These are phyloP conservation scores for Allolobophora icterica DNA, from an alignment of 2,888 invertebrate genomes.

Conservation along the genomic window DNA sequence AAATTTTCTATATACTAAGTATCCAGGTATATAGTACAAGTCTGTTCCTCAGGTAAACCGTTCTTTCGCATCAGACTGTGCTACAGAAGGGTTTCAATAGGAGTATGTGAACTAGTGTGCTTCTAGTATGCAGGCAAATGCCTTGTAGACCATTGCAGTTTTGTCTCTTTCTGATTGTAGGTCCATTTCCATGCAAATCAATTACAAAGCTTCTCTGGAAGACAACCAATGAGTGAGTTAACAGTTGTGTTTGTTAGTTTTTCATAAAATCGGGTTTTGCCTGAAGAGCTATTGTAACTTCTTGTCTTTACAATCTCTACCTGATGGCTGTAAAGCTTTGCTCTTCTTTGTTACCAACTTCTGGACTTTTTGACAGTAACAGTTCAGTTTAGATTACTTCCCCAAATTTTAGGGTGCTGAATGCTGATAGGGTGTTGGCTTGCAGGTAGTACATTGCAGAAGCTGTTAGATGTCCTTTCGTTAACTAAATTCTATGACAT, in stretches of 20 bases:
- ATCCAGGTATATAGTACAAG: not conserved
- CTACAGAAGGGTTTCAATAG: not conserved
- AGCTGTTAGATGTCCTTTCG: no score
- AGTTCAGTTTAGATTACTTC: not conserved
- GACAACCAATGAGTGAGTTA: conserved; percentile 59
- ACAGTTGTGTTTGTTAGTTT: not conserved
- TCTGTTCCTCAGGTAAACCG: not conserved
- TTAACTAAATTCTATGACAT: not conserved
- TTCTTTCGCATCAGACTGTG: not conserved
- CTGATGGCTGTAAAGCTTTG: not conserved
- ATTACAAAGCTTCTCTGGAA: conserved; percentile 71
- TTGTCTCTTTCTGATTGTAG: conserved; percentile 50
- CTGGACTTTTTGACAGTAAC: not conserved
- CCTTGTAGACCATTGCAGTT: no score
- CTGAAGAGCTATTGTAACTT: not conserved
- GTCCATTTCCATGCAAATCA: conserved; percentile 95
- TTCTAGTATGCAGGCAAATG: no score
- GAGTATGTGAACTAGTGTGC: no score
- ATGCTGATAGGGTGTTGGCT: not conserved
- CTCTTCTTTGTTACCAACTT: not conserved
- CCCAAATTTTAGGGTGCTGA: not conserved
- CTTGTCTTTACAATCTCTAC: not conserved
- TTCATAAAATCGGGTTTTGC: not conserved
- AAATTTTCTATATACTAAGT: no score
- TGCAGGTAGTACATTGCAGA: no score